Evolutionary conservation across 2,797 vertebrate species (phyloP), one percentile per base, ranked within the genome.

Genomic region (Sorex maritimensis): DNA sequence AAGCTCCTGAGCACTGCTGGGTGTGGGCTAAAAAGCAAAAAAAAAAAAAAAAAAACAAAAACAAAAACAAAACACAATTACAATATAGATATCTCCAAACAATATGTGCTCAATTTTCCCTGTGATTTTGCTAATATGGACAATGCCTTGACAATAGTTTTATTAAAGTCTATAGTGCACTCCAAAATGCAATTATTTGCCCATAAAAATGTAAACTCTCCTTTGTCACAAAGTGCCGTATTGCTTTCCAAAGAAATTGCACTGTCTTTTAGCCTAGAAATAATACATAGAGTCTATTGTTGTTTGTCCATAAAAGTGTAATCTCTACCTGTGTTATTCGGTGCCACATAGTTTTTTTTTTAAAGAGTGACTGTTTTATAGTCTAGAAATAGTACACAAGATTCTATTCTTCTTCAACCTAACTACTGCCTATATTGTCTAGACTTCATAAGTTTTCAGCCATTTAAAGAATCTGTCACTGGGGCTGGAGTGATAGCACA

Each of bases 71-170:
- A 34, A 34, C 34, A 34, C 34, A 34, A 34, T 52, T 52, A 52
- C 13, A 52, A 52, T 5, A 9, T 63, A 93, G 12, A 13, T 55
- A 26, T 77, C 23, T 79, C 10, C 72, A 86, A 75, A 89, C 41
- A 85, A 6, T 14, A 73, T 74, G 79, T 84, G 17, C 79, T 92
- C 67, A 73, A 13, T n/a, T 77, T 82, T 92, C 38, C 41, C 49
- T 52, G 21, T 69, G 49, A 69, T 73, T 67, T 82, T 92, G 49
- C 14, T 71, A 55, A 68, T 46, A 78, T 6, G 23, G 85, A 46
- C 1, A 17, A 17, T 58, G 28, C 44, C 87, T 58, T 3, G n/a
- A 46, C 15, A 49, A 69, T 11, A 26, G 28, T 52, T 9, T 78
- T 84, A 34, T 13, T 68, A 26, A 26, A 41, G 23, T 41, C 69